Conservation (phyloP, 2,888 invertebrate genomes). For the Neoascia interrupta region DNA sequence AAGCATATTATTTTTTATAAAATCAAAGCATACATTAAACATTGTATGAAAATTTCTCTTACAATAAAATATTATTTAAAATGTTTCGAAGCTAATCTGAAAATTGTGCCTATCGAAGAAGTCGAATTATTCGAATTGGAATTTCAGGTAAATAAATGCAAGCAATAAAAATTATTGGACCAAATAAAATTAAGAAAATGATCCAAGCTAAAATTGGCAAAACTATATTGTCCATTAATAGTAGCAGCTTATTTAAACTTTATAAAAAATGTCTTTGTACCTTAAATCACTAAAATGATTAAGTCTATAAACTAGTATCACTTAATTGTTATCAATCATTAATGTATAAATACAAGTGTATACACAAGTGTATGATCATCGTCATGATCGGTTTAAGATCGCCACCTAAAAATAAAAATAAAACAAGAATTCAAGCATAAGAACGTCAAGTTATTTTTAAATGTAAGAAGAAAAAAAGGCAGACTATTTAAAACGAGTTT, state of each 20-base stretch:
- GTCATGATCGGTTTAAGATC: slow-evolving; percentile 67
- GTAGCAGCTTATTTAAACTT: slow-evolving; percentile 8
- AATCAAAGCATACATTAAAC: too few relatives aligned
- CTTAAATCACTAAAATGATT: slow-evolving; percentile 27
- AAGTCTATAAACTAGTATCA: slow-evolving; percentile 60
- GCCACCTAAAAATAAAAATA: slow-evolving; percentile 72
- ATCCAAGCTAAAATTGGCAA: slow-evolving; percentile 82
- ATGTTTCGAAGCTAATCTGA: too few relatives aligned
- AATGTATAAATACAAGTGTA: slow-evolving; percentile 17
- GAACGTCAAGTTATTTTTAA: too few relatives aligned
- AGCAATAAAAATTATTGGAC: slow-evolving; percentile 84
- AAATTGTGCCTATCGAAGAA: slow-evolving; percentile 77
- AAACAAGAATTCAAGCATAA: too few relatives aligned
- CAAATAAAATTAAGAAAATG: slow-evolving; percentile 83
- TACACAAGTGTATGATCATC: slow-evolving; percentile 2
- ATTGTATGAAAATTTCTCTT: too few relatives aligned
- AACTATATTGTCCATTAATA: slow-evolving; percentile 27
- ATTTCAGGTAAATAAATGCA: slow-evolving; percentile 85
- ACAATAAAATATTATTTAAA: too few relatives aligned
- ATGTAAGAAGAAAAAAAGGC: too few relatives aligned
- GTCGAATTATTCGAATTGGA: slow-evolving; percentile 84
- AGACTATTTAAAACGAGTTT: too few relatives aligned
- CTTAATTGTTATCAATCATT: slow-evolving; percentile 47
- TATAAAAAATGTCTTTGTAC: slow-evolving; percentile 25
- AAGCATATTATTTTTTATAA: too few relatives aligned